Evolutionary conservation across 1,140 invertebrate genomes (phyloP).

Genomic region (Lepidostoma basale): DNA sequence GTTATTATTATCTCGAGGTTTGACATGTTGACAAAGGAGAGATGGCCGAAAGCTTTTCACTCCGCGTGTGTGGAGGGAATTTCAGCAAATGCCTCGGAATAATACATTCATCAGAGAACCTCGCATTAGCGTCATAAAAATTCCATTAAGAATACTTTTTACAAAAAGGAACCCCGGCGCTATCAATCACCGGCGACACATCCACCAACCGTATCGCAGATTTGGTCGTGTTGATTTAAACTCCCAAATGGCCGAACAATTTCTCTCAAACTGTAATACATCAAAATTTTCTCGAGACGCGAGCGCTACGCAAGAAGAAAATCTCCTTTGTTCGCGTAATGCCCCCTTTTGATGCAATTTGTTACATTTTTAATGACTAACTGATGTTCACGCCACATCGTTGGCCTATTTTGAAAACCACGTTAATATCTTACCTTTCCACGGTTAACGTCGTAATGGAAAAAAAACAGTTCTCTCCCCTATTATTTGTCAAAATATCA

Average conservation of each 20-base stretch:
- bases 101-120: constrained; percentile 38
- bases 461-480: no score
- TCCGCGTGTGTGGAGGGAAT: neutral
- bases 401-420: no score
- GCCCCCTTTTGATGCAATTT: neutral
- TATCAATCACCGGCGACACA: constrained; percentile 42
- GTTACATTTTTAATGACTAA: no score
- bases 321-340: neutral
- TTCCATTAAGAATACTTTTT: constrained; percentile 42
- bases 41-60: neutral
- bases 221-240: constrained; percentile 31
- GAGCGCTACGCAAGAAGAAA: neutral
- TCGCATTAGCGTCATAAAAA: constrained; percentile 44
- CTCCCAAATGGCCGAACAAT: constrained; percentile 43
- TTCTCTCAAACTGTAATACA: constrained; percentile 43
- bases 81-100: neutral
- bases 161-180: constrained; percentile 6
- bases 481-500: no score
- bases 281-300: constrained; percentile 34
- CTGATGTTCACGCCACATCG: no score
- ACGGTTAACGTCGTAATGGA: no score
- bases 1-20: neutral
- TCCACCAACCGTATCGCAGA: constrained; percentile 35
- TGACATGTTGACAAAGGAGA: neutral
- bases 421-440: no score